Base-by-base conservation (phyloP, 2,888 invertebrate genomes). In the Geotrupes spiniger region DNA sequence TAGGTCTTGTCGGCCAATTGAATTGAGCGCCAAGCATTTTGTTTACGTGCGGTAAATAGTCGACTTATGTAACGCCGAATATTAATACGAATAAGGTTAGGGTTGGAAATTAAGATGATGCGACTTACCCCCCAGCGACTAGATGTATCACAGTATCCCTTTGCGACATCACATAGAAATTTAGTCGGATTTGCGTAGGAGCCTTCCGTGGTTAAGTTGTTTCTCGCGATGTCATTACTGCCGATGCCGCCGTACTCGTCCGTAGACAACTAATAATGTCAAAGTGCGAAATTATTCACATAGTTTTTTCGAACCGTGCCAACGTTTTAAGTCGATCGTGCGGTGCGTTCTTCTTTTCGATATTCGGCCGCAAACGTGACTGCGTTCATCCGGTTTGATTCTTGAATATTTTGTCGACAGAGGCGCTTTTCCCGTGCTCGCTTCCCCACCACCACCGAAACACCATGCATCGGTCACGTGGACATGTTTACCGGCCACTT, bases 111-210 rank as follows among this genome's bases (percentile, higher is more conserved):
- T 40, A 33, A 41, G 11, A n/a, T n/a, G n/a, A n/a, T 45, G 11
- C 33, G 11, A 14, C 9, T 15, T 33, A 83, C 92, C 94, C 94
- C 82, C 95, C 95, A 74, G 94, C 94, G 66, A 94, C 79, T 68
- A 95, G 84, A 79, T 95, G 94, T 76, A 94, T 92, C 63, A 93
- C 82, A 62, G 92, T 91, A 77, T 93, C 92, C 75, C 81, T 81
- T 74, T 87, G 86, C 79, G 83, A 82, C 85, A 85, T 85, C 57
- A 66, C 69, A 66, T 61, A 38, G 40, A 46, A 49, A 49, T 38
- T 46, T 45, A 42, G 33, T 21, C 5, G 36, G 36, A 43, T 47
- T 28, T 40, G n/a, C 11, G 41, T 14, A 41, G 21, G 31, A n/a
- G 14, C 31, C 42, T 25, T 26, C 16, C 14, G 3, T 21, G 6